phyloP scores from a whole-genome alignment of 2,113 vertebrate species.

The Nycticorax nycticorax region DNA sequence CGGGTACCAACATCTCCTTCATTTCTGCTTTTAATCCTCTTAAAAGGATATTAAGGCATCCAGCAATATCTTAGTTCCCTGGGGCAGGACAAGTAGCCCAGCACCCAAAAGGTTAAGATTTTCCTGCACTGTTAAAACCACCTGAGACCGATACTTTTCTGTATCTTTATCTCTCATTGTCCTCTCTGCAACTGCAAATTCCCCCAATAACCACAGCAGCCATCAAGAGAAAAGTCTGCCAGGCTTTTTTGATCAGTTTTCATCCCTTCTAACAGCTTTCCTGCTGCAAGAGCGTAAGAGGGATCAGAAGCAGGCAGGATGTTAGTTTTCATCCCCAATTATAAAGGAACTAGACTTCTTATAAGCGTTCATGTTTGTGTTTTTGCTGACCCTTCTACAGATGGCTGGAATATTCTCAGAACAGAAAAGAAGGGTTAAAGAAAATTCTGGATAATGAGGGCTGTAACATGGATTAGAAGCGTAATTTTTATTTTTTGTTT shows the following conservation, averaged over 20 bases:
- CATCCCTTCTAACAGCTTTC: slow-evolving; percentile 23
- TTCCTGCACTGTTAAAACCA: not conserved
- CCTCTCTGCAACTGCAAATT: not conserved
- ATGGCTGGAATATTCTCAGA: not conserved
- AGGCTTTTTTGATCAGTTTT: not conserved
- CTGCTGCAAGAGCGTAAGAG: not conserved
- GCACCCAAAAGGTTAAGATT: not conserved
- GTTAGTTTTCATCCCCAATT: slow-evolving; percentile 8
- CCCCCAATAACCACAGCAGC: not conserved
- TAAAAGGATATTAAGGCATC: not conserved
- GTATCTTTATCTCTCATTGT: not conserved
- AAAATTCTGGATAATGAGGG: not conserved
- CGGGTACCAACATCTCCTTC: not conserved
- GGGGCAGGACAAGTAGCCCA: not conserved
- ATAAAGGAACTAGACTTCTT: not conserved
- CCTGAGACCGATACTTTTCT: not conserved
- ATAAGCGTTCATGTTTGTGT: not conserved
- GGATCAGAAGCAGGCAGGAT: slow-evolving; percentile 10
- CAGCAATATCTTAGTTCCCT: not conserved
- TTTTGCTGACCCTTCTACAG: slow-evolving; percentile 3
- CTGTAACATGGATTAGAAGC: not conserved
- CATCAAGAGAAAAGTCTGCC: not conserved
- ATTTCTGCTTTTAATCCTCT: slow-evolving; percentile 12
- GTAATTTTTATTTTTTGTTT: not conserved
- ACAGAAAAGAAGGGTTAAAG: not conserved